phyloP scores from a whole-genome alignment of 2,888 invertebrate species.

The Tricholauxania praeusta region DNA sequence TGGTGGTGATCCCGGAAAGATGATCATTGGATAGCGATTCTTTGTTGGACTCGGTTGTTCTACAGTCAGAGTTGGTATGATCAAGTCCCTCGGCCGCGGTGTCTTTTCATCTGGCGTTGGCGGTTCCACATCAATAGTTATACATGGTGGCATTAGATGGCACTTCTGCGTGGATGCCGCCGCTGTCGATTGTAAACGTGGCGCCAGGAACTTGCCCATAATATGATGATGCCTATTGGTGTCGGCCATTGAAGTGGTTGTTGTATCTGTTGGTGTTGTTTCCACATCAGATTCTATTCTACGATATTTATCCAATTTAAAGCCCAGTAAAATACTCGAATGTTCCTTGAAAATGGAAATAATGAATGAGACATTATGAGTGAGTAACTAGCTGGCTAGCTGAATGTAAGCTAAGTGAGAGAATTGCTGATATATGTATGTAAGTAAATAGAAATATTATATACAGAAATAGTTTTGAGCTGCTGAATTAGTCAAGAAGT shows the following conservation, averaged over 20 bases:
- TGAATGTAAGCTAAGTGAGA: too few species aligned
- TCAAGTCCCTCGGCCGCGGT: constrained; percentile 69
- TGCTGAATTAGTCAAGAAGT: too few species aligned
- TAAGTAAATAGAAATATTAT: too few species aligned
- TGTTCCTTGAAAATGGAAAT: constrained; percentile 44
- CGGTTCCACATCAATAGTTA: constrained; percentile 60
- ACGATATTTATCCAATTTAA: constrained; percentile 45
- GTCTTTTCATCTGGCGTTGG: constrained; percentile 58
- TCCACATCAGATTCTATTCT: constrained; percentile 52
- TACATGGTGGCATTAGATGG: constrained; percentile 47
- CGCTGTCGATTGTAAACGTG: neutral
- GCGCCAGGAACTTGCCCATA: constrained; percentile 25
- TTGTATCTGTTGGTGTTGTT: constrained; percentile 53
- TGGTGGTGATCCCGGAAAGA: constrained; percentile 72
- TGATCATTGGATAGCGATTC: constrained; percentile 66
- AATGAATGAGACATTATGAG: too few species aligned
- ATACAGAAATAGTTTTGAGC: too few species aligned
- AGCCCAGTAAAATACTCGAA: constrained; percentile 41
- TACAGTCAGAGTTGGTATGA: constrained; percentile 76
- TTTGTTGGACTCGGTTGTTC: constrained; percentile 79
- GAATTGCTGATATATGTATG: too few species aligned
- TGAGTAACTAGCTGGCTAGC: too few species aligned
- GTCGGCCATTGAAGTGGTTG: constrained; percentile 53
- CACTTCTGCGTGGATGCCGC: neutral
- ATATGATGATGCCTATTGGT: constrained; percentile 44